Evolutionary conservation across 2,888 invertebrate species (phyloP).

Genomic region (Caenorhabditis virilis): DNA sequence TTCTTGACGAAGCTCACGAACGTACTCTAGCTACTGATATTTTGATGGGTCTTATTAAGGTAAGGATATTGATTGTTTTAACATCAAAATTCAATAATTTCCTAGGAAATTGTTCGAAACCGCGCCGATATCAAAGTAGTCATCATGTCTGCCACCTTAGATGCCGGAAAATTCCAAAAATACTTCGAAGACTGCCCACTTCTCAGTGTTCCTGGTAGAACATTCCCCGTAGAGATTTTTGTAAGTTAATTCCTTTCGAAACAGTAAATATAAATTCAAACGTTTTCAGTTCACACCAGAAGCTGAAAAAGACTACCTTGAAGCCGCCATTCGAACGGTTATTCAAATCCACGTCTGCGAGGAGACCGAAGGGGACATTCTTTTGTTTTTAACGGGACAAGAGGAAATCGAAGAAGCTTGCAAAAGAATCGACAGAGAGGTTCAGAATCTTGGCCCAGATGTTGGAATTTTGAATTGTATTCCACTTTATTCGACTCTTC

Average conservation of each 20-base stretch:
- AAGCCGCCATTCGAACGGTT: constrained; percentile 96
- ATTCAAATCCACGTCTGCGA: constrained; percentile 89
- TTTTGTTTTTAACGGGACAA: constrained; percentile 85
- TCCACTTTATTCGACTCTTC: constrained; percentile 95
- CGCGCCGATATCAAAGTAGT: constrained; percentile 90
- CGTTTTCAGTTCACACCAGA: constrained; percentile 84
- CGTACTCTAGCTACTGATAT: constrained; percentile 97
- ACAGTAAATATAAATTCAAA: background rate
- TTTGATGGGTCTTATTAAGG: constrained; percentile 88
- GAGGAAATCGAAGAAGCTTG: constrained; percentile 98
- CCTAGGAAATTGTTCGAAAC: constrained; percentile 91
- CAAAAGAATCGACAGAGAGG: constrained; percentile 91
- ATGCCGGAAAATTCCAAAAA: constrained; percentile 96
- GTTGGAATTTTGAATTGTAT: constrained; percentile 97
- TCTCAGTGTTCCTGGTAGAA: constrained; percentile 96
- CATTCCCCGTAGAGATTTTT: constrained; percentile 95
- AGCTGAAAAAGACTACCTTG: constrained; percentile 94
- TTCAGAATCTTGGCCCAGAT: constrained; percentile 85
- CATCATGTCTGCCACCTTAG: constrained; percentile 98
- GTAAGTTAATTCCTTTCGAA: constrained; percentile 37
- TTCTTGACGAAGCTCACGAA: constrained; percentile 98
- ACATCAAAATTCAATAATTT: too few relatives aligned
- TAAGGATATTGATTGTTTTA: too few relatives aligned
- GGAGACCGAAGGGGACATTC: constrained; percentile 79
- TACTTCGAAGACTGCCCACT: constrained; percentile 98